Evolutionary conservation across 2,797 vertebrate species (phyloP), one percentile per base, ranked within the genome.

Genomic region (Gallinago nigripennis): DNA sequence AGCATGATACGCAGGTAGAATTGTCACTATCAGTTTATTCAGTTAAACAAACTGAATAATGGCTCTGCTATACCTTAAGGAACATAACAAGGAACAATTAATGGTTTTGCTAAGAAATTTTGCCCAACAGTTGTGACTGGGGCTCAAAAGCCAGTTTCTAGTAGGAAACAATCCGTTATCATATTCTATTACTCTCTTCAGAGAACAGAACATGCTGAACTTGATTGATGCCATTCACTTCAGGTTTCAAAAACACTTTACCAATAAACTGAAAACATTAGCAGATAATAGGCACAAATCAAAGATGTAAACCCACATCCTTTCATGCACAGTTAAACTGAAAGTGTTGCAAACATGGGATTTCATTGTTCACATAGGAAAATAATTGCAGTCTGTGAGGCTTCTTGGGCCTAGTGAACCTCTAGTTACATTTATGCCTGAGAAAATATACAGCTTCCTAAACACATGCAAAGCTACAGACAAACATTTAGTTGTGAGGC

Each of bases 401-500:
- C 18, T 58, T 58, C 7, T 48, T 82, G 6, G n/a, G 11, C 41
- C 16, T 57, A 27, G 17, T 31, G 75, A 86, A 68, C 5, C 4
- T 70, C 27, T 37, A 66, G 8, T 57, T 73, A 56, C 16, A 11
- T 77, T 85, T 66, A 23, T 61, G 41, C 21, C 51, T 17, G n/a
- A 79, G 18, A 73, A 80, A 78, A 60, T 24, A 24, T 58, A 20
- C 6, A 58, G n/a, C 24, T 80, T 50, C 51, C 11, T 57, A 57
- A 81, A 50, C 16, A 51, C 2, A 30, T 19, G 24, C 12, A 85
- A 77, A 79, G 11, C n/a, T 45, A 19, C 12, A 84, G 46, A 35
- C 2, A 82, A 53, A 8, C 0, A 1, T 64, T 65, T 35, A 66
- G 25, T 37, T 33, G 18, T 19, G 9, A 43, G 8, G 1, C 2